Conservation (phyloP, 2,888 invertebrate genomes). For the Ophonus ardosiacus region DNA sequence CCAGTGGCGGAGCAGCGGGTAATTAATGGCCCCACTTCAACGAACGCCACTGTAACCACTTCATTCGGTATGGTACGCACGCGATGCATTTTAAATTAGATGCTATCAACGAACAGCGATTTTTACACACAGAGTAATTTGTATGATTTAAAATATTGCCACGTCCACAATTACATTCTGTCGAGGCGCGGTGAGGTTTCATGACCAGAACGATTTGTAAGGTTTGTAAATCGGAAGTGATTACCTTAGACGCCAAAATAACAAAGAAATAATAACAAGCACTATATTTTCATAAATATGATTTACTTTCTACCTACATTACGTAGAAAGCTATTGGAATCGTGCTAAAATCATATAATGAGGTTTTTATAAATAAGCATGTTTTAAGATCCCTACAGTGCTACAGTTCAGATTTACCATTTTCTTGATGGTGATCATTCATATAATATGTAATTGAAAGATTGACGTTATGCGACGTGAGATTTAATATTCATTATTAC, state of each 20-base stretch:
- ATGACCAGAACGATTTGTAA: conserved; percentile 20
- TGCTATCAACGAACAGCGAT: conserved; percentile 11
- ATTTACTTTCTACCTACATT: no score
- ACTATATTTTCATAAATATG: no score
- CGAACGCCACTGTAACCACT: conserved; percentile 37
- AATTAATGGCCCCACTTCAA: conserved; percentile 16
- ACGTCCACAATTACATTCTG: conserved; percentile 1
- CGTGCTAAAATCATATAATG: no score
- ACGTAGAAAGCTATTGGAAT: no score
- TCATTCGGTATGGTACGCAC: conserved; percentile 28
- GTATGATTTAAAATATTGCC: conserved; percentile 44
- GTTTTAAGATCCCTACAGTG: no score
- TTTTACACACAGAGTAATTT: conserved; percentile 12
- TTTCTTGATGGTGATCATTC: no score
- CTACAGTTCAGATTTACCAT: no score
- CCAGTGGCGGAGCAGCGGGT: conserved; percentile 11
- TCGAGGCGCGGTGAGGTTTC: conserved; percentile 2
- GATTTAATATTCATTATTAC: no score
- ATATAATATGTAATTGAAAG: no score
- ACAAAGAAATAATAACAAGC: not conserved
- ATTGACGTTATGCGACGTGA: no score
- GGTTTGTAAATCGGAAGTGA: not conserved
- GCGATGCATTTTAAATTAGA: conserved; percentile 41
- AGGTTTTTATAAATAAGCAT: no score
- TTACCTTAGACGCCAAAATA: not conserved